Base-by-base conservation (phyloP, 2,888 invertebrate species). In the Coelinius sp. region DNA sequence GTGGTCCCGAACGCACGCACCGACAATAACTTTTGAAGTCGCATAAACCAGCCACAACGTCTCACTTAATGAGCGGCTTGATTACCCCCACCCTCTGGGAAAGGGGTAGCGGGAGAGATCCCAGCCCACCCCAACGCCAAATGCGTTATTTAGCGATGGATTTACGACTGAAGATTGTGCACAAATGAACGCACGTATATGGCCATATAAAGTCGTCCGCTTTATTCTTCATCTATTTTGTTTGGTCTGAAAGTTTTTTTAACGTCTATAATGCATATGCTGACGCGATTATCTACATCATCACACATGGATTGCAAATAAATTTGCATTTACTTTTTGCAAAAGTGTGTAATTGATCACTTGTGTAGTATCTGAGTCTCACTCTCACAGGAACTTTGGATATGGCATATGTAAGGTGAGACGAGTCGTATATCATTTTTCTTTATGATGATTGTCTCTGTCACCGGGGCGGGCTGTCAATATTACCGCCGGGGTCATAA, bases 61-160 rank as follows among this genome's bases (percentile, higher is more conserved):
- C 82, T 82, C 75, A 81, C 80, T 82, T 81, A 82, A 82, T 82
- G 80, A 81, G 80, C 77, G 79, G 77, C 82, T 81, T 81, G 80
- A 82, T 82, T 81, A 80, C 76, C 77, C 80, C 80, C 74, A 76
- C 76, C n/a, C 75, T 14, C 35, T 10, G 35, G 27, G 7, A 35
- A 22, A 31, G 46, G 10, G 53, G 46, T 31, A 71, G 66, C 14
- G 46, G 17, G 59, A 59, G 31, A 59, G 59, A 35, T 31, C 35
- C 17, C 27, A 14, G 71, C 66, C 71, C 44, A 52, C 65, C 65
- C 65, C 65, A 65, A 70, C 65, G 76, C 77, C 79, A 75, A 81
- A 79, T 77, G 78, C 80, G 77, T 81, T 81, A 80, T 81, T 81
- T 79, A 79, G 76, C 80, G 80, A 81, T 80, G 78, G 78, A 82